Percentiles rank a stretch among this genome's conserved stretches.
Evolutionary conservation across 2,113 vertebrate genomes (phyloP).

Genomic region (Bagarius yarrelli): DNA sequence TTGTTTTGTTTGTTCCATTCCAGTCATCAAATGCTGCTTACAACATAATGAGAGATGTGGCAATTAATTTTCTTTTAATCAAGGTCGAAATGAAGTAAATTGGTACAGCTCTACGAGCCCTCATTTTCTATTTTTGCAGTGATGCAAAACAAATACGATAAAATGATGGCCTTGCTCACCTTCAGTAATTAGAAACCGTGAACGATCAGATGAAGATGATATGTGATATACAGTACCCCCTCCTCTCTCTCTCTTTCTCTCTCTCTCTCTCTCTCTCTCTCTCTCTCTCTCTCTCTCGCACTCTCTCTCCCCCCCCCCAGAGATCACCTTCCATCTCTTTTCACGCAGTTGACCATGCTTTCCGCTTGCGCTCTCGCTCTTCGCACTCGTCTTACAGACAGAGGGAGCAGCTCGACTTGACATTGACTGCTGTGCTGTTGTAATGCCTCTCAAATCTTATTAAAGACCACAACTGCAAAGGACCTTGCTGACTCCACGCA

Average conservation of each 20-base stretch:
- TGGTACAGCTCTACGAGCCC: conserved; percentile 93
- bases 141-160: conserved; percentile 99
- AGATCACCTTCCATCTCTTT: conserved; percentile 78
- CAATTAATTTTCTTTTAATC: conserved; percentile 99
- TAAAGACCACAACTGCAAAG: conserved; percentile 76
- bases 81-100: conserved; percentile 99
- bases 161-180: conserved; percentile 98
- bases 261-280: not conserved
- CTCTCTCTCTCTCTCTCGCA: not conserved
- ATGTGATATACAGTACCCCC: conserved; percentile 77
- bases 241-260: conserved; percentile 44
- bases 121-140: conserved; percentile 99
- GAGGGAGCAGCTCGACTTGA: conserved; percentile 74
- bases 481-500: conserved; percentile 80
- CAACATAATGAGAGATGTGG: conserved; percentile 98
- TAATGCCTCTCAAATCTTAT: conserved; percentile 82
- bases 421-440: conserved; percentile 77
- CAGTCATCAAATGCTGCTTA: conserved; percentile 88
- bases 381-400: conserved; percentile 71
- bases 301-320: conserved; percentile 61
- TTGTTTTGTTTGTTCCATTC: conserved; percentile 64
- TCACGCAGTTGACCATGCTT: conserved; percentile 79
- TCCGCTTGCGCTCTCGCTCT: conserved; percentile 66
- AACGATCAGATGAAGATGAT: conserved; percentile 91
- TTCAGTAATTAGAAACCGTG: conserved; percentile 99